phyloP scores from a whole-genome alignment of 1,140 invertebrate genomes.

The Drosophila orena region DNA sequence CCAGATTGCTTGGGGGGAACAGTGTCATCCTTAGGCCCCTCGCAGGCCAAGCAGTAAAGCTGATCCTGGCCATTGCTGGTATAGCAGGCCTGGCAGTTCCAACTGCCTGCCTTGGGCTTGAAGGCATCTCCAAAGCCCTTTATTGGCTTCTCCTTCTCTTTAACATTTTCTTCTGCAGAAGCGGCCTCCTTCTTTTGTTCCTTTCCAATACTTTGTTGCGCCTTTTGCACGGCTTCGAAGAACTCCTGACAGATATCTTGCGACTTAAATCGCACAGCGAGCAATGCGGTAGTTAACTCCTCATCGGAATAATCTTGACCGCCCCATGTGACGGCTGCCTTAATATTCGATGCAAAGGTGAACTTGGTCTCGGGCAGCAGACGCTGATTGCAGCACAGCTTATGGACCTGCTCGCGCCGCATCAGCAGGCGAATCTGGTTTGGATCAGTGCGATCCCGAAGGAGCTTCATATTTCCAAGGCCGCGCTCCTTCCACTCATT shows the following conservation, averaged over 20 bases:
- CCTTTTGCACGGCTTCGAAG: constrained; percentile 85
- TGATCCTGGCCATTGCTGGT: constrained; percentile 88
- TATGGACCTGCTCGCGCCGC: constrained; percentile 90
- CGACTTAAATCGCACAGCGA: constrained; percentile 91
- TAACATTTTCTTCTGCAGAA: background rate
- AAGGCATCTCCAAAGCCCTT: constrained; percentile 87
- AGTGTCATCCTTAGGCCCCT: constrained; percentile 85
- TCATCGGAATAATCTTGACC: constrained; percentile 91
- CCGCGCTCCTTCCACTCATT: constrained; percentile 94
- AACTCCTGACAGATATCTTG: constrained; percentile 87
- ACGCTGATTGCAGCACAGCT: constrained; percentile 91
- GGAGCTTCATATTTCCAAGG: constrained; percentile 91
- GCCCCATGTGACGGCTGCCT: constrained; percentile 89
- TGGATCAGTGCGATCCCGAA: constrained; percentile 86
- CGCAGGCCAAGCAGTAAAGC: constrained; percentile 89
- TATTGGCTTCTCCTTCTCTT: constrained; percentile 8
- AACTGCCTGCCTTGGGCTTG: constrained; percentile 89
- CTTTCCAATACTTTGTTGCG: constrained; percentile 84
- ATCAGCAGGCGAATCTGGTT: constrained; percentile 90
- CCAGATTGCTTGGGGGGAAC: constrained; percentile 62
- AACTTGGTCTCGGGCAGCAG: constrained; percentile 88
- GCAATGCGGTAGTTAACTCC: constrained; percentile 88
- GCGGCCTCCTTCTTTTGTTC: background rate
- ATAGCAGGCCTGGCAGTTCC: constrained; percentile 93
- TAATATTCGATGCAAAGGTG: constrained; percentile 86